Conservation (phyloP, 2,888 invertebrate species). For the Mactromeris polynyma region DNA sequence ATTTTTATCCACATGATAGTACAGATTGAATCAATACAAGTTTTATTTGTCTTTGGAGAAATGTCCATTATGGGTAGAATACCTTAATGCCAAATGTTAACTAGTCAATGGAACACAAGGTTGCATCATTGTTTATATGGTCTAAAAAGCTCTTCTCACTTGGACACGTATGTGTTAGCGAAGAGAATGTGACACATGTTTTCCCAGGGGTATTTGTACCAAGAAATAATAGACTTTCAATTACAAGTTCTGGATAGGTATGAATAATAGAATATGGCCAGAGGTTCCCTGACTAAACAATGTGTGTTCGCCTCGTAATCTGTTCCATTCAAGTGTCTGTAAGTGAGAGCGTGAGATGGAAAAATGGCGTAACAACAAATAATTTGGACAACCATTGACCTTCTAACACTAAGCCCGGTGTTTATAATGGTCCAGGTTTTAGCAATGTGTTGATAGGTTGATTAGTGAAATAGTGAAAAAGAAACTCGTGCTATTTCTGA, state of each 20-base stretch:
- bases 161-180: not conserved
- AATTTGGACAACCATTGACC: not conserved
- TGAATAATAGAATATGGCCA: slow-evolving; percentile 42
- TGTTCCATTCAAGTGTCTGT: not conserved
- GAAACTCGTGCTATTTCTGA: no score
- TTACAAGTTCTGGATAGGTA: slow-evolving; percentile 32
- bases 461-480: no score
- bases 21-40: no score
- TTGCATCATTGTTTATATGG: not conserved
- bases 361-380: not conserved
- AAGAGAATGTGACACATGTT: not conserved
- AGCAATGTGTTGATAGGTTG: no score
- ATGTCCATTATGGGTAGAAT: no score
- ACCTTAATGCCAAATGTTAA: no score
- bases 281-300: slow-evolving; percentile 16
- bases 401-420: no score
- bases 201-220: not conserved
- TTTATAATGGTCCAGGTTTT: no score
- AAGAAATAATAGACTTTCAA: slow-evolving; percentile 35
- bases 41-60: no score
- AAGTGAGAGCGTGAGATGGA: not conserved
- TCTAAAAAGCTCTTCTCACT: not conserved
- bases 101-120: not conserved
- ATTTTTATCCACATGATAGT: no score
- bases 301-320: slow-evolving; percentile 11